Conservation (phyloP, 2,797 vertebrate species). For the Rhynchonycteris naso region DNA sequence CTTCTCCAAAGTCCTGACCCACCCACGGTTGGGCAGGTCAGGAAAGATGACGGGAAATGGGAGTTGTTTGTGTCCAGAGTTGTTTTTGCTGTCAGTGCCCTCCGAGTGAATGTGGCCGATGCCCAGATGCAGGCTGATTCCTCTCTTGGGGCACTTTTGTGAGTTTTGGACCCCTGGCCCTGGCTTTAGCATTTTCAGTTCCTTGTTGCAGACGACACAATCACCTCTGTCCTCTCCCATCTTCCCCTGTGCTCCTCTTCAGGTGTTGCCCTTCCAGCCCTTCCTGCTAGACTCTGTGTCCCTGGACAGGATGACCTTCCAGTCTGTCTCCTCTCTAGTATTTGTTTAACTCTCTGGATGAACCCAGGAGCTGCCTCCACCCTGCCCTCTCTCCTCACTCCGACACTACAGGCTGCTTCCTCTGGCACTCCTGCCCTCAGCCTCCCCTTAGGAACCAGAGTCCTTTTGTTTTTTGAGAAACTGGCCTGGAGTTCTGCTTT, state of each 20-base stretch:
- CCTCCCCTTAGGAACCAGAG: background rate
- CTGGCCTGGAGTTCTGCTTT: no score
- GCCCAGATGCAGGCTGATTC: background rate
- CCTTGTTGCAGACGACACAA: background rate
- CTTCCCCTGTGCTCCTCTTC: background rate
- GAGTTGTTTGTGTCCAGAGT: background rate
- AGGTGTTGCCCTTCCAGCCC: background rate
- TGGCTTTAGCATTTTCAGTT: background rate
- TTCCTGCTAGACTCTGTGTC: background rate
- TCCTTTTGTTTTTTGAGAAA: no score
- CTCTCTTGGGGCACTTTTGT: background rate
- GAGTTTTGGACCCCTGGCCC: background rate
- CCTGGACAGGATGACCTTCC: rapidly evolving
- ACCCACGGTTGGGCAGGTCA: background rate
- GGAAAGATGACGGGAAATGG: background rate
- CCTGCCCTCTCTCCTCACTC: background rate
- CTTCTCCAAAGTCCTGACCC: background rate
- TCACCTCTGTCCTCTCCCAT: background rate
- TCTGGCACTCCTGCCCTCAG: background rate
- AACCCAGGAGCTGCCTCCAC: background rate
- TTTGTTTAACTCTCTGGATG: background rate
- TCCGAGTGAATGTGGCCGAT: background rate
- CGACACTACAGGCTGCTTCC: background rate
- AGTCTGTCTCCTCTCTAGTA: background rate
- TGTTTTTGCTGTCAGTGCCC: background rate